Conservation (phyloP, 2,113 vertebrate genomes). For the Damaliscus lunatus region DNA sequence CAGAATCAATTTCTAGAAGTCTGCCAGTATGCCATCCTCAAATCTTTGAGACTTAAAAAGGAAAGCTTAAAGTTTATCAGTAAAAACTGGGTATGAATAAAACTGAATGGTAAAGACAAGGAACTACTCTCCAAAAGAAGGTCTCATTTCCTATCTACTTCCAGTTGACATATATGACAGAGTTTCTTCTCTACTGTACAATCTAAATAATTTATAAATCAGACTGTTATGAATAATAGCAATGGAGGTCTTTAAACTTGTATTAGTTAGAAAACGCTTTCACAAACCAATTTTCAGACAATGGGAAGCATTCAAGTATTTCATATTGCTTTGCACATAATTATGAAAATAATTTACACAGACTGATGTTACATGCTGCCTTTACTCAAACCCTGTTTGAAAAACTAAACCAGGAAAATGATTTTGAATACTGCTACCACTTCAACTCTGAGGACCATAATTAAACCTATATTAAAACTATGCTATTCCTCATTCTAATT, state of each 20-base stretch:
- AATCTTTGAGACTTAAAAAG: background rate
- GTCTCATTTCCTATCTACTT: background rate
- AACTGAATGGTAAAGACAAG: background rate
- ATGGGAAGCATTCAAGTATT: background rate
- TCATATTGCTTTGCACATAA: background rate
- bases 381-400: background rate
- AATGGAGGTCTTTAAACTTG: background rate
- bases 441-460: background rate
- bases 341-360: background rate
- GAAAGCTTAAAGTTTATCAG: background rate
- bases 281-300: background rate
- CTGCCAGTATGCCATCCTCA: background rate
- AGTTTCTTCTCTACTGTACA: background rate
- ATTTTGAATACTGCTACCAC: background rate
- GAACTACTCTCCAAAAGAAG: background rate
- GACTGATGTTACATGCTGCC: background rate
- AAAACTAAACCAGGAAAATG: constrained; percentile 12
- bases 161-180: background rate
- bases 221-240: background rate
- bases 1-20: background rate
- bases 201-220: background rate
- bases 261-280: background rate
- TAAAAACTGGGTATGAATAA: background rate
- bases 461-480: constrained; percentile 10
- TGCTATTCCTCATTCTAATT: background rate